Percentiles rank a stretch among this genome's conserved stretches.
Conservation (phyloP, 1,140 invertebrate species). For the Streblospio benedicti region DNA sequence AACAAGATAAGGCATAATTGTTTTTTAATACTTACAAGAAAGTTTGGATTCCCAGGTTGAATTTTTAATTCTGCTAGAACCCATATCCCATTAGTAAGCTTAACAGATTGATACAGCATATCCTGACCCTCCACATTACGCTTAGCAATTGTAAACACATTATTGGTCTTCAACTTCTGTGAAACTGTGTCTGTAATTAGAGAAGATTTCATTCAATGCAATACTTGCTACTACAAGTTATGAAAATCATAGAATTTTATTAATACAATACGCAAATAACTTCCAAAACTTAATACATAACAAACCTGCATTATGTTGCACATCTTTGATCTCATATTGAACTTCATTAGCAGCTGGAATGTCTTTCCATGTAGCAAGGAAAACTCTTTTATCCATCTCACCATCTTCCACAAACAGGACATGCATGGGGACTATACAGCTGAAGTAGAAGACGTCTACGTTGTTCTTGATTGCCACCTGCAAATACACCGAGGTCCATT, state of each 20-base stretch:
- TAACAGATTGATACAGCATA: slow-evolving; percentile 93
- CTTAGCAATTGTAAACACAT: slow-evolving; percentile 94
- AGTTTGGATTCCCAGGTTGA: slow-evolving; percentile 77
- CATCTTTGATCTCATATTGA: slow-evolving; percentile 64
- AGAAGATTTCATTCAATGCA: not conserved
- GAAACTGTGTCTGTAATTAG: slow-evolving; percentile 51
- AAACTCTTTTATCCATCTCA: slow-evolving; percentile 93
- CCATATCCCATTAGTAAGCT: slow-evolving; percentile 92
- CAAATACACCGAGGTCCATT: too few relatives aligned
- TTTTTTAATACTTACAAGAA: slow-evolving; percentile 61
- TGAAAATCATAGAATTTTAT: not conserved
- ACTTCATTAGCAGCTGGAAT: slow-evolving; percentile 97
- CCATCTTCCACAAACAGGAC: slow-evolving; percentile 93
- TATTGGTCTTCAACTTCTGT: slow-evolving; percentile 85
- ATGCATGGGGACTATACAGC: slow-evolving; percentile 84
- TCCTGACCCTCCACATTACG: slow-evolving; percentile 94
- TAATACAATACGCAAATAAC: slow-evolving; percentile 7
- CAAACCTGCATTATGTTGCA: slow-evolving; percentile 36
- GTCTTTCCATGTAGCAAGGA: slow-evolving; percentile 97
- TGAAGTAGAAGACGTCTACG: slow-evolving; percentile 89
- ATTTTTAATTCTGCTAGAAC: slow-evolving; percentile 88
- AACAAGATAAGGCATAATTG: not conserved
- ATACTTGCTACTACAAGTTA: not conserved
- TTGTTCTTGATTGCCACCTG: slow-evolving; percentile 97
- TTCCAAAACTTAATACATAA: not conserved